Conservation (phyloP, 35 echinoderm and acorn worm species). For the Nesometra sesokonis region DNA sequence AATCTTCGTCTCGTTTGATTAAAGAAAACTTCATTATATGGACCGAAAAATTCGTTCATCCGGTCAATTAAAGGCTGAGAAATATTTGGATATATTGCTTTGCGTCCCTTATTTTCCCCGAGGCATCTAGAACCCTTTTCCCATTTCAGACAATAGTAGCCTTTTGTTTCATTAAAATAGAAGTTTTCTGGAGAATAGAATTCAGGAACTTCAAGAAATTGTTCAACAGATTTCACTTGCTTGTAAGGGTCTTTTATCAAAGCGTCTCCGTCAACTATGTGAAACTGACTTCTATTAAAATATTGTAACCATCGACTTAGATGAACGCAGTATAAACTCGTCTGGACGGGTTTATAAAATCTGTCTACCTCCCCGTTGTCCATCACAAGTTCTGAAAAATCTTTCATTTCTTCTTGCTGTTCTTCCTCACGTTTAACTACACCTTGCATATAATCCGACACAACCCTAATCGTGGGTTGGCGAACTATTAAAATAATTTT, state of each 20-base stretch:
- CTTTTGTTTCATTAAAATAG: neutral
- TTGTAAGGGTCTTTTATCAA: neutral
- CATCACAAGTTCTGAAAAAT: constrained; percentile 13
- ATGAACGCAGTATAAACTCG: neutral
- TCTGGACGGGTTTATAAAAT: neutral
- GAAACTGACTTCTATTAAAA: neutral
- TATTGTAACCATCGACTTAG: neutral
- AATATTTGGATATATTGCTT: constrained; percentile 53
- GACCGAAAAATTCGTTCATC: constrained; percentile 71
- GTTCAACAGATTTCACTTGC: neutral
- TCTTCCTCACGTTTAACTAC: constrained; percentile 5
- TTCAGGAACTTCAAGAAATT: neutral
- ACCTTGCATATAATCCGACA: constrained; percentile 88
- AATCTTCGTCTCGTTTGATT: constrained; percentile 48
- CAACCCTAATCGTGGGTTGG: constrained; percentile 57
- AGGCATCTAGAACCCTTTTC: constrained; percentile 41
- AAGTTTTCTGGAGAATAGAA: neutral
- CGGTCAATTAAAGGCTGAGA: constrained; percentile 33
- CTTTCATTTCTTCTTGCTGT: constrained; percentile 20
- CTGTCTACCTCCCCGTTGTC: neutral
- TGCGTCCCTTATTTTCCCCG: constrained; percentile 56
- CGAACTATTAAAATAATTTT: constrained; percentile 74
- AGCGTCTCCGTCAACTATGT: neutral
- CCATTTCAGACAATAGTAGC: neutral
- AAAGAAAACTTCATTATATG: constrained; percentile 68